A percentile compares a stretch with the other conserved stretches of the same genome.
phyloP scores from a whole-genome alignment of 2,797 vertebrate species.

The Florisuga fusca region DNA sequence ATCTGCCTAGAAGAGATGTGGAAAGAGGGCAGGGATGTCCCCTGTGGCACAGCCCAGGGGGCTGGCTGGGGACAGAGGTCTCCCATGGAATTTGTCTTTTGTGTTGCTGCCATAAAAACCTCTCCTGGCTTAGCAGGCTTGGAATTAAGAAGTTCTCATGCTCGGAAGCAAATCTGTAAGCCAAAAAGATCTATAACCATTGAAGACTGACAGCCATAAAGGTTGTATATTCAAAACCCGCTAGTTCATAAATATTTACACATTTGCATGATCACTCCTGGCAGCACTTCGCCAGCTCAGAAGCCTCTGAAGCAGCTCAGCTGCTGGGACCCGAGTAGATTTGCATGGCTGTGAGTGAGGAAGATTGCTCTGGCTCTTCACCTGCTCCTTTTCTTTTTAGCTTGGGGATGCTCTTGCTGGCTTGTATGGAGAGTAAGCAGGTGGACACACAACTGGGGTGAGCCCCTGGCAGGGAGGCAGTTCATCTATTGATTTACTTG shows the following conservation, averaged over 20 bases:
- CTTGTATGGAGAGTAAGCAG: not conserved
- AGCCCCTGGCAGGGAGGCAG: not conserved
- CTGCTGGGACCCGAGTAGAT: not conserved
- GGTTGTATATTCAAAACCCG: slow-evolving; percentile 14
- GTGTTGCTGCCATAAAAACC: slow-evolving; percentile 11
- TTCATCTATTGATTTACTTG: too few relatives aligned
- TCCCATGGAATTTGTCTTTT: not conserved
- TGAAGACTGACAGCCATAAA: slow-evolving; percentile 22
- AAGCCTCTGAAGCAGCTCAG: not conserved
- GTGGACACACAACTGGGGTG: fast-evolving
- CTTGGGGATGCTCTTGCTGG: not conserved
- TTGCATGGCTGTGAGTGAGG: not conserved
- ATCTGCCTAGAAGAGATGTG: not conserved
- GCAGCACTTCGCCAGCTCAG: slow-evolving; percentile 14
- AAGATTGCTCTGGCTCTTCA: not conserved
- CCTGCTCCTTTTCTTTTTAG: not conserved
- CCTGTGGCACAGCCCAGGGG: not conserved
- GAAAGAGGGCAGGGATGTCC: not conserved
- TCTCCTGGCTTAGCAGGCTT: slow-evolving; percentile 14
- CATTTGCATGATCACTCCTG: slow-evolving; percentile 13
- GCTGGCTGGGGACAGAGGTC: not conserved
- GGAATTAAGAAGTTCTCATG: not conserved
- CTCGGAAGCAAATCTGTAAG: not conserved
- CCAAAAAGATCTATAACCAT: not conserved
- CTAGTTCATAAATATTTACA: slow-evolving; percentile 55